Evolutionary conservation across 2,797 vertebrate species (phyloP).

Genomic region (Danio tinwini): DNA sequence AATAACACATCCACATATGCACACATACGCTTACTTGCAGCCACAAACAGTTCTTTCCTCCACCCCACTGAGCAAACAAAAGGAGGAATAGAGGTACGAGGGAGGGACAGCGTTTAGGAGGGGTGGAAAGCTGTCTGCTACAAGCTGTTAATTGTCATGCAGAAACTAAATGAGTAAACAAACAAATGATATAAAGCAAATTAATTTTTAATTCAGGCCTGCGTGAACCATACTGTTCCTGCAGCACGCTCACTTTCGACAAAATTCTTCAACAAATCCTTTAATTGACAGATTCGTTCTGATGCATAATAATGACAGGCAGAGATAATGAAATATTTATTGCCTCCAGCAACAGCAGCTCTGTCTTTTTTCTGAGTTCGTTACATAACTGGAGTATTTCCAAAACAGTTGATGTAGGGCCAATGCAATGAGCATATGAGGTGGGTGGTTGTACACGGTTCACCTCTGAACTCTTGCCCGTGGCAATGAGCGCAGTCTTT

Average conservation of each 20-base stretch:
- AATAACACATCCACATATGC: constrained; percentile 47
- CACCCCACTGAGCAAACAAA: constrained; percentile 62
- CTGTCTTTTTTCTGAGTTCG: neutral
- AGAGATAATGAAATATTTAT: constrained; percentile 51
- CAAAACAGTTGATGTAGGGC: constrained; percentile 39
- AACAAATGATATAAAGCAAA: constrained; percentile 45
- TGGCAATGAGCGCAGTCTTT: neutral
- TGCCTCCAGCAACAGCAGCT: constrained; percentile 38
- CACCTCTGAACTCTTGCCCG: constrained; percentile 35
- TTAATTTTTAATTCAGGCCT: constrained; percentile 54
- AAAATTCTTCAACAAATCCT: constrained; percentile 51
- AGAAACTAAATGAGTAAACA: constrained; percentile 46
- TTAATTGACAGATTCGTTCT: constrained; percentile 43
- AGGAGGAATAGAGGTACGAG: constrained; percentile 47
- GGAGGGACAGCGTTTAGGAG: constrained; percentile 25
- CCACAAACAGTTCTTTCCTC: constrained; percentile 57
- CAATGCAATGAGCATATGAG: constrained; percentile 40
- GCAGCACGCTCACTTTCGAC: constrained; percentile 24
- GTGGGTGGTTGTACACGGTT: constrained; percentile 41
- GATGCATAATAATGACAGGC: constrained; percentile 44
- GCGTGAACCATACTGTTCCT: constrained; percentile 40
- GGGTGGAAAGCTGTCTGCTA: constrained; percentile 37
- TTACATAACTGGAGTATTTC: constrained; percentile 34
- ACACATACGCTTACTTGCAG: constrained; percentile 63
- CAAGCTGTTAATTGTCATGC: constrained; percentile 63